Base-by-base conservation (phyloP, 2,888 invertebrate species). In the Troides oblongomaculatus region DNA sequence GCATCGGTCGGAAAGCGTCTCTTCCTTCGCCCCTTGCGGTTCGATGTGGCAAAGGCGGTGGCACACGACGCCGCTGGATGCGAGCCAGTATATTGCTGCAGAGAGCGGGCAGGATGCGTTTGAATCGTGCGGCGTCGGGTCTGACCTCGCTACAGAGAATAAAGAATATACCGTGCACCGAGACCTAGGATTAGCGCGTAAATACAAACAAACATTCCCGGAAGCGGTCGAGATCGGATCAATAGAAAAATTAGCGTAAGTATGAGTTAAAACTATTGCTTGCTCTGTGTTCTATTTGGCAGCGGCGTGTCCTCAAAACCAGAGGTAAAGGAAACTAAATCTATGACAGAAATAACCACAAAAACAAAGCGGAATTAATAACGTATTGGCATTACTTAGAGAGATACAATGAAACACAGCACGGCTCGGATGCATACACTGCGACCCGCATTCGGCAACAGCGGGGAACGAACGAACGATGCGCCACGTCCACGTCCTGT, bases 161-260 rank as follows among this genome's bases (percentile, higher is more conserved):
- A 61, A 39, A n/a, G 4, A 60, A 39, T 50, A 69, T 64, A 73
- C 78, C 76, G 72, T 76, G 72, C 71, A 76, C 77, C 77, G 74
- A 68, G n/a, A n/a, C 60, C 25, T 30, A 18, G 36, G 23, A 36
- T 61, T 61, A 61, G 39, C 77, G 73, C 75, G 69, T 71, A 60
- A 73, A 39, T 64, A 64, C 69, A 69, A 59, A 72, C 71, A 73
- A 73, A 73, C 69, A 71, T 72, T 10, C 7, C 39, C 59, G 62
- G 66, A 78, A 76, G 76, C 75, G 70, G 76, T 73, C 75, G 74
- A 78, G 82, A 77, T 79, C 14, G 58, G 23, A 25, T 14, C 23
- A 8, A 36, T 18, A 18, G 21, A n/a, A 39, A 3, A n/a, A 10
- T 12, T 39, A 17, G 61, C 61, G 18, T 23, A 58, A 14, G 25